Percentiles rank a stretch among this genome's conserved stretches.
phyloP scores from a whole-genome alignment of 2,113 vertebrate species.

The Paracanthobrama guichenoti region DNA sequence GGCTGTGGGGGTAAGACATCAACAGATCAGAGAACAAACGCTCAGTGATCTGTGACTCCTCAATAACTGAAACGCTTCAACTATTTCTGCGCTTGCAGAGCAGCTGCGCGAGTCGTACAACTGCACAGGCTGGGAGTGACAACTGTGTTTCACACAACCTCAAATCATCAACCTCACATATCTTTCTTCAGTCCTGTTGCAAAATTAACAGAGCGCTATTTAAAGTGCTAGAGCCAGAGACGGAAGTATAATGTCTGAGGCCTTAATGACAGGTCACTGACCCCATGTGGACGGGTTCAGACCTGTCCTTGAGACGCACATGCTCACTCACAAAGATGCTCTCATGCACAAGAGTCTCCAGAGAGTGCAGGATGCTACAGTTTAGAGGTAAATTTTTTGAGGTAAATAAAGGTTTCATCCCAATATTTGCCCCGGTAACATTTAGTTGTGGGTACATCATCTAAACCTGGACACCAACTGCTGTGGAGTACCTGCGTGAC shows the following conservation, averaged over 20 bases:
- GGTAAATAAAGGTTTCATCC: not conserved
- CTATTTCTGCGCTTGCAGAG: constrained; percentile 63
- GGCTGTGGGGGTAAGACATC: constrained; percentile 23
- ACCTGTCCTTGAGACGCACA: constrained; percentile 28
- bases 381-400: not conserved
- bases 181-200: not conserved
- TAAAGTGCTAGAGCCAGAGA: constrained; percentile 38
- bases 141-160: constrained; percentile 30
- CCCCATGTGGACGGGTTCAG: constrained; percentile 29
- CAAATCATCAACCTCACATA: not conserved
- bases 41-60: constrained; percentile 59
- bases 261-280: constrained; percentile 43
- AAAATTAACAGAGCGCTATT: constrained; percentile 46
- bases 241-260: constrained; percentile 27
- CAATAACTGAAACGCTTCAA: constrained; percentile 64
- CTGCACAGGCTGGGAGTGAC: constrained; percentile 15
- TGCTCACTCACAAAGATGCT: constrained; percentile 15
- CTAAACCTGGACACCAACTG: no score
- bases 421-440: not conserved
- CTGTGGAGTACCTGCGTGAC: no score
- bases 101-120: constrained; percentile 25
- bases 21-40: constrained; percentile 50
- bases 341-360: not conserved
- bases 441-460: not conserved
- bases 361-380: not conserved